Base-by-base conservation (phyloP, 2,797 vertebrate species). In the Catostomus latipinnis region DNA sequence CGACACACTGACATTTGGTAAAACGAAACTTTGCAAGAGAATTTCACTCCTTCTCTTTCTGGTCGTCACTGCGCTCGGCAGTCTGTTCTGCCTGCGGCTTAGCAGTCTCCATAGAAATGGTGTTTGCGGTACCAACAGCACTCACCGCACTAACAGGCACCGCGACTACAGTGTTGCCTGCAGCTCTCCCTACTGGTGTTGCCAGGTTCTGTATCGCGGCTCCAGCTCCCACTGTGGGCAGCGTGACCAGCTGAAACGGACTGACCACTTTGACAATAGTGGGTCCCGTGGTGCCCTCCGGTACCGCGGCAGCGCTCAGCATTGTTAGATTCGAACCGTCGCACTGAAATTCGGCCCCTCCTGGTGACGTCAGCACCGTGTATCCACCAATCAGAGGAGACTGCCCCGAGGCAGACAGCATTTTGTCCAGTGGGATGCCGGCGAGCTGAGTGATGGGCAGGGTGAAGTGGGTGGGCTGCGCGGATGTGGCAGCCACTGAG, bases 181-280 rank as follows among this genome's bases (percentile, higher is more conserved):
- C 0, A 78, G 1, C n/a, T 68, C 6, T 34, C 87, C 74, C 76
- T 67, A 82, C 74, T 80, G 0, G 94, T 69, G 0, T 89, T 6
- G 94, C 89, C 69, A 96, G 69, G 4, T 93, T 94, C 91, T 97
- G 97, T 84, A 97, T 86, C 43, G 94, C 67, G 0, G 94, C 86
- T 67, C 94, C 92, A 2, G 66, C 10, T 50, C 68, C 83, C 0
- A 95, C 74, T 6, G 94, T 90, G 0, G 96, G 97, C 71, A 99
- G 89, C 0, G 97, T 96, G 71, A 98, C 93, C 87, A 99, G 91
- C 94, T 99, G 98, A 88, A 97, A 94, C 0, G 97, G 95, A 70
- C 96, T 96, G 16, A 98, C 78, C 88, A 98, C 91, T 89, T 99
- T 99, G 49, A 98, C 93, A 0, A 98, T 88, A 54, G 91, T 83